Conservation (phyloP, 2,888 invertebrate species). For the Willowsia nigromaculata region DNA sequence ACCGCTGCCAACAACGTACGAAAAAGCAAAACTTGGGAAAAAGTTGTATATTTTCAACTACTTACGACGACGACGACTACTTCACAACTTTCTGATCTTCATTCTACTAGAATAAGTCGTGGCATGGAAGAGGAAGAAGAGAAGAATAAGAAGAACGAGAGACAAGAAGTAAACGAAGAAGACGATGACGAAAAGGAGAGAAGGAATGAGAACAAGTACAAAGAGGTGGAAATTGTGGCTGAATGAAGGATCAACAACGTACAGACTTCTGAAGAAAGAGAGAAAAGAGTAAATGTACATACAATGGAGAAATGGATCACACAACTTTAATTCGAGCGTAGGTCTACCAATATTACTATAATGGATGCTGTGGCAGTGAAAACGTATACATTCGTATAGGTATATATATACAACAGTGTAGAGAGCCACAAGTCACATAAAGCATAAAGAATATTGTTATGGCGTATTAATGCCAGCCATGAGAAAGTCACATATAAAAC, state of each 20-base stretch:
- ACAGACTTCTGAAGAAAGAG: conserved; percentile 16
- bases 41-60: conserved; percentile 66
- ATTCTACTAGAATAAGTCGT: conserved; percentile 55
- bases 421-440: conserved; percentile 7
- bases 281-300: conserved; percentile 33
- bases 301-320: conserved; percentile 10
- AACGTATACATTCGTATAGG: no score
- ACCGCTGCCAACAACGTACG: conserved; percentile 44
- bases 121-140: conserved; percentile 38
- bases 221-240: conserved; percentile 74
- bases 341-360: neutral
- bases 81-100: conserved; percentile 70
- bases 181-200: conserved; percentile 80
- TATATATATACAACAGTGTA: neutral
- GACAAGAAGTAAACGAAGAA: conserved; percentile 55
- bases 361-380: no score
- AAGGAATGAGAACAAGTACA: conserved; percentile 81
- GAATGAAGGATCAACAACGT: conserved; percentile 69
- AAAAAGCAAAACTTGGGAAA: conserved; percentile 65
- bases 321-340: neutral
- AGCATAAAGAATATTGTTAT: conserved; percentile 30
- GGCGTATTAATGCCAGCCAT: neutral
- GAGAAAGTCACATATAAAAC: conserved; percentile 22
- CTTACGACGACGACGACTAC: conserved; percentile 24
- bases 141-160: conserved; percentile 68